Evolutionary conservation across 1,140 invertebrate species (phyloP), one percentile per base, ranked within the genome.

Genomic region (Drosophila nannoptera): DNA sequence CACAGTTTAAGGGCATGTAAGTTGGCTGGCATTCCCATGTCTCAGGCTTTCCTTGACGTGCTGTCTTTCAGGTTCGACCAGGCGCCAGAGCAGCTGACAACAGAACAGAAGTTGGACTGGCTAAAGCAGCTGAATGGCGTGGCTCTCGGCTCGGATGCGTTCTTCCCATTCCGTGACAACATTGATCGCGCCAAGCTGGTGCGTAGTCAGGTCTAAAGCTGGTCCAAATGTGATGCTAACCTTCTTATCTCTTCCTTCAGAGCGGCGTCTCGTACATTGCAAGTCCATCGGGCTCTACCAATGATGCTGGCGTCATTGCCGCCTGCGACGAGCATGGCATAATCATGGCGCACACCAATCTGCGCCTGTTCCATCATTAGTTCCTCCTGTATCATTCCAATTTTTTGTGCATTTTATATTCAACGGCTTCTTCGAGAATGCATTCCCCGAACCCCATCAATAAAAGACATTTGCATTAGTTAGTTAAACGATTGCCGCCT

Each of bases 131-230:
- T 99, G 83, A 93, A 93, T 45, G 93, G 93, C n/a, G 98, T 99
- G 7, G 94, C 95, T 12, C 90, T 99, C 0, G 97, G 97, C n/a
- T 99, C 98, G 0, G 98, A 99, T 91, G 98, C 98, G 0, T 99
- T 99, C 91, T 99, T 99, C 91, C 98, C 98, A 36, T 99, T 99
- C 92, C 92, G 97, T 75, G 98, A 99, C 84, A 99, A 99, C 87
- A 95, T 99, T 52, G 98, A 99, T 90, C 92, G 98, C 77, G 98
- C 98, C 63, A 92, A 92, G 75, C 92, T 97, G 92, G 97, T 98
- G 90, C 89, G 89, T 88, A 54, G 0, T 11, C 40, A 4, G 33
- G 31, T 4, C 45, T 31, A 7, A 7, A 12, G 4, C 8, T 29
- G 4, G 4, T 16, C 14, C 11, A 2, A 32, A 0, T 0, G 42